Evolutionary conservation across 2,113 vertebrate species (phyloP).

Genomic region (Pycnonotus jocosus): DNA sequence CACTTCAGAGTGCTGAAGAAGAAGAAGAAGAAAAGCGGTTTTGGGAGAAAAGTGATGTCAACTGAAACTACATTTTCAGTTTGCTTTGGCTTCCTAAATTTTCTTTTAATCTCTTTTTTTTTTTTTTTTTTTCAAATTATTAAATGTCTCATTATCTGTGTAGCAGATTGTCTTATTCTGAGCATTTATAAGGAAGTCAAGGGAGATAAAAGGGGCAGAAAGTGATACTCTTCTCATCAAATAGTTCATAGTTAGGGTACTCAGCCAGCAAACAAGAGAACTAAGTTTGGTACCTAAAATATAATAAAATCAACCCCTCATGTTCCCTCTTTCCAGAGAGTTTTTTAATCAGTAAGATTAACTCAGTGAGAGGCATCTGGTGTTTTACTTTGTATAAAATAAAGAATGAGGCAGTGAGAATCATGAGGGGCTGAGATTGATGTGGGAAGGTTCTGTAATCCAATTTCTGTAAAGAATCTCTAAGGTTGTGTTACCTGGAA

Average conservation of each 20-base stretch:
- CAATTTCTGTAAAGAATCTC: not conserved
- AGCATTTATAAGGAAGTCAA: not conserved
- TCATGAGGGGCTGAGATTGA: not conserved
- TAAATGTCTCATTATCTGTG: not conserved
- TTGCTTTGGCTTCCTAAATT: not conserved
- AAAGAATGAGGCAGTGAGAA: not conserved
- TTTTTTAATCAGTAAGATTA: not conserved
- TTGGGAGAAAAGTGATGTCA: not conserved
- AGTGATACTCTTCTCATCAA: not conserved
- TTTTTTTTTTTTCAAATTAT: not conserved
- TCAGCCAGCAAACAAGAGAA: not conserved
- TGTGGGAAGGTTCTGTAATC: not conserved
- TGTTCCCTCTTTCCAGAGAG: not conserved
- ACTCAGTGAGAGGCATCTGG: not conserved
- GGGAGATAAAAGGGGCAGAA: not conserved
- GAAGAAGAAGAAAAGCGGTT: not conserved
- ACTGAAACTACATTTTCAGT: not conserved
- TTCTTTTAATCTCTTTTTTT: not conserved
- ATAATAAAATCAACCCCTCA: not conserved
- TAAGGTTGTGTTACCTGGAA: accelerated
- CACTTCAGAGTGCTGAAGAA: not conserved
- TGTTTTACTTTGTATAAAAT: not conserved
- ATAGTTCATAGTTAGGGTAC: not conserved
- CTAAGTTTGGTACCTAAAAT: not conserved
- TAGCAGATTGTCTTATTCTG: not conserved